Evolutionary conservation across 2,888 invertebrate genomes (phyloP).

Genomic region (Drosophila multiciliata): DNA sequence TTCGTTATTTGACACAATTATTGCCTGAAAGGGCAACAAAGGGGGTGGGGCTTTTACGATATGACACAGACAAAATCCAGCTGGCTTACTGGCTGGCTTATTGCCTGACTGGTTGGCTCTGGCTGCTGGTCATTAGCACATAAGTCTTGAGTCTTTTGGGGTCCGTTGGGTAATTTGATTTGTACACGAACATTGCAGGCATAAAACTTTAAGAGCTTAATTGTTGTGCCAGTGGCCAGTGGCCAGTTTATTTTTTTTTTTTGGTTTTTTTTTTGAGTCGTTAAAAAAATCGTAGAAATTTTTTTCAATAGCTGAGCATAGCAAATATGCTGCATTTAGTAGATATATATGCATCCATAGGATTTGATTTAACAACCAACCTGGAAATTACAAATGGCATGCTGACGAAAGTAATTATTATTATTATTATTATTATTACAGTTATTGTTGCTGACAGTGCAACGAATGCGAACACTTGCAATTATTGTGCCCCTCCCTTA

Average conservation of each 20-base stretch:
- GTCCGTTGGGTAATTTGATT: slow-evolving; percentile 62
- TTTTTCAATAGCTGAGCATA: not conserved
- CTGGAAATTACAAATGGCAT: not conserved
- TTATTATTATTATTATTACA: not conserved
- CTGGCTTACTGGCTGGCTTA: slow-evolving; percentile 32
- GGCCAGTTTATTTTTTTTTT: not conserved
- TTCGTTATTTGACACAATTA: slow-evolving; percentile 69
- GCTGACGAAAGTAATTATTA: not conserved
- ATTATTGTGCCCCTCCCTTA: not conserved
- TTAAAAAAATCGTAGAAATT: not conserved
- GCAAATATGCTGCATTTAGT: not conserved
- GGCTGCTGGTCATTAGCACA: slow-evolving; percentile 52
- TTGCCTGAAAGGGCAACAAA: slow-evolving; percentile 25
- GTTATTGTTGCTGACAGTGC: too few relatives aligned
- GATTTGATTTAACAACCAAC: not conserved
- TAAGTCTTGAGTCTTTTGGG: slow-evolving; percentile 27
- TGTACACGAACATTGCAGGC: slow-evolving; percentile 51
- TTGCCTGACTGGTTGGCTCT: slow-evolving; percentile 16
- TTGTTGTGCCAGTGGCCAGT: slow-evolving; percentile 39
- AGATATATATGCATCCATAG: not conserved
- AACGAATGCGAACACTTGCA: not conserved
- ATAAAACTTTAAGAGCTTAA: slow-evolving; percentile 41
- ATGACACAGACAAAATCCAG: slow-evolving; percentile 25
- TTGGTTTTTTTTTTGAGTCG: not conserved
- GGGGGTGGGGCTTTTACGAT: slow-evolving; percentile 20